A percentile compares a stretch with the other conserved stretches of the same genome.
Conservation (phyloP, 2,888 invertebrate genomes). For the Archaeoteleia sp. region DNA sequence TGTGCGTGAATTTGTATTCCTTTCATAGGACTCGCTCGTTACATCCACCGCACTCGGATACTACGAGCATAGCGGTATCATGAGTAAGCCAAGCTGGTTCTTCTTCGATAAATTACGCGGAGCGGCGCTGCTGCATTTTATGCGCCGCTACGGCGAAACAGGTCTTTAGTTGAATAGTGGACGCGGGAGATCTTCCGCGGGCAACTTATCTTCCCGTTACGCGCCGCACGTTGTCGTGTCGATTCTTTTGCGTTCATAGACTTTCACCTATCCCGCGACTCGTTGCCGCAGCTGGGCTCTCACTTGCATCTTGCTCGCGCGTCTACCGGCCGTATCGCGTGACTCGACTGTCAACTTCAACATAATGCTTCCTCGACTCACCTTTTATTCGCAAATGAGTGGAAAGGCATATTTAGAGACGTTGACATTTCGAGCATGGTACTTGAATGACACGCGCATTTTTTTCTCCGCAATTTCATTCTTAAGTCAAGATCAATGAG, state of each 20-base stretch:
- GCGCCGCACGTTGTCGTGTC: conserved; percentile 10
- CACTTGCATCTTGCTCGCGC: conserved; percentile 33
- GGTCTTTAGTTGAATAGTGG: conserved; percentile 43
- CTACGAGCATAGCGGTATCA: conserved; percentile 64
- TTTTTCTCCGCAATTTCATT: too few relatives aligned
- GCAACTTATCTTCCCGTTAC: conserved; percentile 47
- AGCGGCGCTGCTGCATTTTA: conserved; percentile 39
- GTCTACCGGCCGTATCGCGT: conserved; percentile 26
- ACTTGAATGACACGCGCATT: neutral
- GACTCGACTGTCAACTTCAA: conserved; percentile 9
- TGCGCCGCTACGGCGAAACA: conserved; percentile 36
- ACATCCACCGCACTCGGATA: conserved; percentile 27
- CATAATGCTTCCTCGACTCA: conserved; percentile 11
- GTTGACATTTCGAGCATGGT: too few relatives aligned
- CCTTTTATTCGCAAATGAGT: neutral
- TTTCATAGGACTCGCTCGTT: conserved; percentile 21
- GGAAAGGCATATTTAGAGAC: too few relatives aligned
- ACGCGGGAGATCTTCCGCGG: conserved; percentile 37
- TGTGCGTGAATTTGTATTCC: conserved; percentile 16
- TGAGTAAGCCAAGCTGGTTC: conserved; percentile 67
- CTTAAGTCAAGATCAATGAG: too few relatives aligned
- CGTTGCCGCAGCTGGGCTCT: conserved; percentile 12
- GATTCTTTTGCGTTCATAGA: conserved; percentile 31
- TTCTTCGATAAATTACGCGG: conserved; percentile 51
- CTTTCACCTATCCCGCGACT: conserved; percentile 40